phyloP scores from a whole-genome alignment of 2,888 invertebrate genomes.

The Drosophila siamana region DNA sequence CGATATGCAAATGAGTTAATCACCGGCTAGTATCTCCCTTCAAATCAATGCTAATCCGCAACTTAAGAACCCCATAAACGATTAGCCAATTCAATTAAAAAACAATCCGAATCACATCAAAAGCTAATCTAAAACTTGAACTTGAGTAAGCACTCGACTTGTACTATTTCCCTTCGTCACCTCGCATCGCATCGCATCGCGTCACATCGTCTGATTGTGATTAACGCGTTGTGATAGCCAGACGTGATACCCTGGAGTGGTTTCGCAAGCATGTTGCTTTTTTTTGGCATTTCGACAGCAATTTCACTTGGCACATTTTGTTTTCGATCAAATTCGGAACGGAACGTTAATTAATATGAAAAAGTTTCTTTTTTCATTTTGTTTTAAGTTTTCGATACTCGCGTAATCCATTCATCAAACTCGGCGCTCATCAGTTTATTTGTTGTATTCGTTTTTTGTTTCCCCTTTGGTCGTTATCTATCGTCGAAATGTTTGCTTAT shows the following conservation, averaged over 20 bases:
- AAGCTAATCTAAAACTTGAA: conserved; percentile 7
- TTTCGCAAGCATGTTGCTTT: conserved; percentile 31
- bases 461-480: conserved; percentile 15
- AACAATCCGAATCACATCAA: conserved; percentile 8
- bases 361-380: conserved; percentile 34
- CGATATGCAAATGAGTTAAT: conserved; percentile 3
- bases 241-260: conserved; percentile 11
- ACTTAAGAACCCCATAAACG: conserved; percentile 11
- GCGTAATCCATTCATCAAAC: conserved; percentile 50
- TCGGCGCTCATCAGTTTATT: conserved; percentile 27
- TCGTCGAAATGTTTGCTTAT: conserved; percentile 19
- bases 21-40: neutral
- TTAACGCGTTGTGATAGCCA: conserved; percentile 30
- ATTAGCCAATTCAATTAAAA: conserved; percentile 2
- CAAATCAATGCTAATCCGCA: conserved; percentile 1
- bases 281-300: conserved; percentile 29
- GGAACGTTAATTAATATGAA: conserved; percentile 41
- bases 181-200: neutral
- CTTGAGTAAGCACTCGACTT: conserved; percentile 2
- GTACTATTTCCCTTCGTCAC: neutral
- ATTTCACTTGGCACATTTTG: conserved; percentile 36
- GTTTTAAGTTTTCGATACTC: conserved; percentile 12
- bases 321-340: conserved; percentile 37
- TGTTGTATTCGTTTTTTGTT: conserved; percentile 3
- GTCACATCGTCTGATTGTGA: conserved; percentile 14